Evolutionary conservation across 2,797 vertebrate species (phyloP).

Genomic region (Catharus ustulatus): DNA sequence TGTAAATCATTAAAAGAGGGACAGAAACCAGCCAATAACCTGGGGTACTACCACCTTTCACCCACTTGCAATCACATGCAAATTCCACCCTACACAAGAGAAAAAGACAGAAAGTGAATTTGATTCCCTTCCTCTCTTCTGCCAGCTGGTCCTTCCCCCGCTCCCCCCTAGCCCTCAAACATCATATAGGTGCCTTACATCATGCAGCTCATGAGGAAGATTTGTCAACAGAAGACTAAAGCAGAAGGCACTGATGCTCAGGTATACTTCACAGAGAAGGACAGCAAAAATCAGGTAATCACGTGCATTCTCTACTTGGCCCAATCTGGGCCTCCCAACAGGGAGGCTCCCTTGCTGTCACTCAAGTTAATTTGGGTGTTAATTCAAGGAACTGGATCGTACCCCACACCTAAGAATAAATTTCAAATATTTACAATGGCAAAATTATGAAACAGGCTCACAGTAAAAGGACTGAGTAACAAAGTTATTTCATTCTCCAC

Average conservation of each 20-base stretch:
- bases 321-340: background rate
- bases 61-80: background rate
- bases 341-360: background rate
- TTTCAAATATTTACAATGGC: background rate
- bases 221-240: background rate
- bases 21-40: background rate
- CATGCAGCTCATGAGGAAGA: background rate
- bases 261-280: background rate
- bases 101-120: background rate
- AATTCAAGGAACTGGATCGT: background rate
- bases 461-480: background rate
- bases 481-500: background rate
- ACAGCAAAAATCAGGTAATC: background rate
- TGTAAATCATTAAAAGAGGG: background rate
- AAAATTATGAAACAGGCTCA: background rate
- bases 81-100: background rate
- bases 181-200: background rate
- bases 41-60: background rate
- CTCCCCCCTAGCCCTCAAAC: accelerated
- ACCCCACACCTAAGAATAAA: background rate
- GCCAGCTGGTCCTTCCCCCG: background rate
- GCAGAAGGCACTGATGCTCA: background rate
- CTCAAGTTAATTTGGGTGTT: background rate
- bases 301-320: accelerated
- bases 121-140: background rate